Base-by-base conservation (phyloP, 2,797 vertebrate species). In the Ctenochaetus hawaiiensis region DNA sequence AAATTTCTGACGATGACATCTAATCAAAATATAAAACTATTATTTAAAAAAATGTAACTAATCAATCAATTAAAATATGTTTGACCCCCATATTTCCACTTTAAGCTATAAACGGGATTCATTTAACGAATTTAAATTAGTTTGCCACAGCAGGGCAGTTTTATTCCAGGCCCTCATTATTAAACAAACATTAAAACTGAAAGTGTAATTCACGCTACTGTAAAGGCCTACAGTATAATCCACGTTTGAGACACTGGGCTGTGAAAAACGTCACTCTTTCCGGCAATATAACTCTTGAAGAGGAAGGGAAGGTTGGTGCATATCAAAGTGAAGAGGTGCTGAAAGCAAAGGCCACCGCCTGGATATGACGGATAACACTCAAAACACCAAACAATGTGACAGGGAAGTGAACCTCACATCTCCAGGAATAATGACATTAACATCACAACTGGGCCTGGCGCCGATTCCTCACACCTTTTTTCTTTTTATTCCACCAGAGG, bases 261-360 rank as follows among this genome's bases (percentile, higher is more conserved):
- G 96, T 96, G 95, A 96, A 96, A 96, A 94, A 92, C 75, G 75
- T 91, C 94, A 94, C 95, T 94, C 92, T 95, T 96, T 96, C 94
- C 91, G 89, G 96, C 88, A 95, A 95, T 95, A 96, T 94, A 97
- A 96, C 92, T 93, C 91, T 89, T 59, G 78, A 90, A 95, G 93
- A 96, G 95, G 94, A 96, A 96, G 93, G 91, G 92, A 89, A 89
- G 90, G 59, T 64, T 92, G 88, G 70, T 96, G 96, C 96, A 97
- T 97, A 97, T 98, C 97, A 98, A 98, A 98, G 97, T 93, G 45
- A 93, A 13, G 84, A 95, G 95, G 96, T 96, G 96, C 95, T 96
- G 91, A 96, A 96, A 95, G 94, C 85, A 82, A 77, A 92, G 91
- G 94, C 94, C 94, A 88, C 93, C 92, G 93, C 93, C 92, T 95